Conservation (phyloP, 2,888 invertebrate species). For the Nemoura dubitans region DNA sequence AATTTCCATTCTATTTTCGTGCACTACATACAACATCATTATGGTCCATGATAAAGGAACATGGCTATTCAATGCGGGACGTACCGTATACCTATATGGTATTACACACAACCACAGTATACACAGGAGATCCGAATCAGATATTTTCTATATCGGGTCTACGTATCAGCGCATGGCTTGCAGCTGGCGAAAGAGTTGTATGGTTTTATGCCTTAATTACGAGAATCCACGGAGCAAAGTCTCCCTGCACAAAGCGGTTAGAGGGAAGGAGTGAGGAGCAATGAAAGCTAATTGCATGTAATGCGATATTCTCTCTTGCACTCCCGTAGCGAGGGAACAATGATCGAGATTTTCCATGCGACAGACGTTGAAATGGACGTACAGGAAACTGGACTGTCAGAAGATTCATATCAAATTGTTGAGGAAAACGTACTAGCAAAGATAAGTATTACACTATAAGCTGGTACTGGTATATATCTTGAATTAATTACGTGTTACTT, state of each 20-base stretch:
- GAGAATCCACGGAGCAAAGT: background rate
- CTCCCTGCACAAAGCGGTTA: background rate
- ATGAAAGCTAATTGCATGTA: background rate
- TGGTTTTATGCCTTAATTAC: slow-evolving; percentile 5
- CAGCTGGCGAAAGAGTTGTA: background rate
- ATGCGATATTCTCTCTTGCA: background rate
- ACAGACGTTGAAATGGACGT: background rate
- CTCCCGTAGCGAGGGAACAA: background rate
- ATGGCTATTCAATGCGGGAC: background rate
- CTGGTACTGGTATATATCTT: background rate
- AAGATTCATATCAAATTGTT: background rate
- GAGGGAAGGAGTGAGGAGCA: background rate
- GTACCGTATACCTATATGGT: background rate
- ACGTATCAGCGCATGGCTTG: background rate
- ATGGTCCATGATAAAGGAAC: background rate
- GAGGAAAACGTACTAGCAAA: background rate
- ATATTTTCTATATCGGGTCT: background rate
- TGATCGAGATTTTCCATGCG: background rate
- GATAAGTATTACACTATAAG: too few relatives aligned
- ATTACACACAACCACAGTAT: background rate
- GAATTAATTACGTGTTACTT: background rate
- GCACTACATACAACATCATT: background rate
- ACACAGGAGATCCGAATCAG: background rate
- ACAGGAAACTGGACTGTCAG: background rate
- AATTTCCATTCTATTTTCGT: background rate